Base-by-base conservation (phyloP, 1,140 invertebrate genomes). In the Drosophila prosaltans region DNA sequence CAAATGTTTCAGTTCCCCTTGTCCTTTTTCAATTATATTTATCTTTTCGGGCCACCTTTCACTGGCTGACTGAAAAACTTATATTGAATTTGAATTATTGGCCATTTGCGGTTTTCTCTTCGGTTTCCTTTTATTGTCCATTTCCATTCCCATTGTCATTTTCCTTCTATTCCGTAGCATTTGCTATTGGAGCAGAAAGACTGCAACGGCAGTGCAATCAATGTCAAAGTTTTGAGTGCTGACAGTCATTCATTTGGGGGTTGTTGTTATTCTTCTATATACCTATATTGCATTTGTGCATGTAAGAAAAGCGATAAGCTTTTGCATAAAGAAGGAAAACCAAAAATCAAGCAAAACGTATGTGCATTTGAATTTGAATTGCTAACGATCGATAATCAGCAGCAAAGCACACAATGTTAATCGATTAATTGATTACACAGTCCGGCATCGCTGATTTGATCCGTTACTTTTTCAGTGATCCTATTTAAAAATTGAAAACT, bases 221-320 rank as follows among this genome's bases (percentile, higher is more conserved):
- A 78, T 78, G 75, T 78, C 75, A 78, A 78, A 74, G 75, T 77
- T 62, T 62, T 78, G 62, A 78, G 59, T 59, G 65, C 48, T 64
- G 59, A 32, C 21, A 51, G 45, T 26, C 9, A 51, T 26, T 8
- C 45, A 51, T 51, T 62, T 61, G 16, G 32, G 41, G 65, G 57
- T 68, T 60, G 55, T 59, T 59, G 28, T 59, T 45, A 45, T 60
- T 67, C 9, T 51, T 51, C 21, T 26, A 51, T 51, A 26, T 10
- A 51, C 8, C 21, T 26, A 26, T 51, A 51, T 26, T 51, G 45
- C 24, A 21, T 48, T 48, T 48, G 45, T 48, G 45, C 45, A 51
- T 26, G 21, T 26, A 21, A 21, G 21, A 51, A 43, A 43, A 51
- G 24, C 45, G 26, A 51, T 51, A 51, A 51, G 45, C 45, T 36